Conservation (phyloP, 2,888 invertebrate species). For the Pollenia amentaria region DNA sequence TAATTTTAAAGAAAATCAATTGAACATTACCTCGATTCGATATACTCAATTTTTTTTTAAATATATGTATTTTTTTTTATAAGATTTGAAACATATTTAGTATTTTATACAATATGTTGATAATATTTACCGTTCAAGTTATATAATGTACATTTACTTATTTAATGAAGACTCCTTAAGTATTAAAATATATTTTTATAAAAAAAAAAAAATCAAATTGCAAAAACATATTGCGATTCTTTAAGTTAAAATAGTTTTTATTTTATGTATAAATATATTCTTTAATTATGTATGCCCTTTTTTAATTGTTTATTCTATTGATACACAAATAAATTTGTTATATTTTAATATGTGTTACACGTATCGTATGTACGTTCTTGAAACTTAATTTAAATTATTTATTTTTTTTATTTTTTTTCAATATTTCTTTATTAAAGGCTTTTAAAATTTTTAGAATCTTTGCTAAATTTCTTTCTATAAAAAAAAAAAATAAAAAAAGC, state of each 20-base stretch:
- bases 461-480: slow-evolving; percentile 12
- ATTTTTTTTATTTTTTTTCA: slow-evolving; percentile 5
- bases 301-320: slow-evolving; percentile 16
- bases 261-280: too few species aligned
- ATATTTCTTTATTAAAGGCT: slow-evolving; percentile 52
- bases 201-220: slow-evolving; percentile 16
- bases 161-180: slow-evolving; percentile 21
- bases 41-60: slow-evolving; percentile 37
- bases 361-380: slow-evolving; percentile 18
- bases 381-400: slow-evolving; percentile 38
- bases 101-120: slow-evolving; percentile 57
- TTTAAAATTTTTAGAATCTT: slow-evolving; percentile 51
- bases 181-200: slow-evolving; percentile 28
- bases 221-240: slow-evolving; percentile 36
- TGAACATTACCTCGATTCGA: slow-evolving; percentile 25
- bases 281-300: slow-evolving; percentile 10
- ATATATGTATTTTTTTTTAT: slow-evolving; percentile 1
- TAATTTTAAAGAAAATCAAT: slow-evolving; percentile 35
- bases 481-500: slow-evolving; percentile 43
- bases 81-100: slow-evolving; percentile 35
- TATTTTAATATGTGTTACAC: background rate
- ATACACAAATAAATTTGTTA: background rate
- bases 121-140: slow-evolving; percentile 36
- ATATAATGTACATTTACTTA: slow-evolving; percentile 45
- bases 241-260: background rate